Evolutionary conservation across 1,140 invertebrate genomes (phyloP), one percentile per base, ranked within the genome.

Genomic region (Hesperophylax magnus): DNA sequence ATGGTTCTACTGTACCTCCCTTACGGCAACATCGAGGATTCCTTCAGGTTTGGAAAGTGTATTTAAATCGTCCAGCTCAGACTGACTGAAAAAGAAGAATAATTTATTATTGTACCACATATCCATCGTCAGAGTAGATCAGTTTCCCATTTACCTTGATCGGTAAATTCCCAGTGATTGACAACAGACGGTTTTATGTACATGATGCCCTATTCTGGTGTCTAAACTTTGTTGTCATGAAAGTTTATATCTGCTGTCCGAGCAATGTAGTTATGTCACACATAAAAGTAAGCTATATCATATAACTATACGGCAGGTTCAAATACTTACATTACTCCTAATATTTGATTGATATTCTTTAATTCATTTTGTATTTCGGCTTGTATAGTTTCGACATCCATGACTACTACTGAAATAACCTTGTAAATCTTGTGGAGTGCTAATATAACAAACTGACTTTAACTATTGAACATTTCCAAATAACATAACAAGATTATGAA

Each of bases 11-110:
- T 7, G 8, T 7, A 86, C 83, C 54, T 84, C 67, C 9, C 65
- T 79, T 6, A 86, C 53, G 11, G 85, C 80, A 7, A 27, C 78
- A n/a, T 63, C 76, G 3, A 87, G 72, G 3, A 77, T 71, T 58
- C 86, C 86, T n/a, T 86, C 71, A 7, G 84, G 72, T 54, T 85
- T 80, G 31, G 85, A 52, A 17, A 88, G 47, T 39, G 77, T 81
- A 56, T 87, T 85, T n/a, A 89, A 82, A 18, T 77, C 22, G 1
- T 82, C 39, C 15, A 88, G 53, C 80, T 89, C 86, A 22, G 65
- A 39, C 53, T 78, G 75, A 52, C 81, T 83, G 56, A 63, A 80
- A 80, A 24, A 56, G 9, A 24, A 65, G 7, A 34, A 6, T 47
- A 47, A 47, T 14, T 47, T 47, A 14, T 14, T 14, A 47, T 47